These are phyloP conservation scores for Lepilemur ruficaudatus DNA, from an alignment of 2,797 vertebrate genomes.

Conservation along the genomic window DNA sequence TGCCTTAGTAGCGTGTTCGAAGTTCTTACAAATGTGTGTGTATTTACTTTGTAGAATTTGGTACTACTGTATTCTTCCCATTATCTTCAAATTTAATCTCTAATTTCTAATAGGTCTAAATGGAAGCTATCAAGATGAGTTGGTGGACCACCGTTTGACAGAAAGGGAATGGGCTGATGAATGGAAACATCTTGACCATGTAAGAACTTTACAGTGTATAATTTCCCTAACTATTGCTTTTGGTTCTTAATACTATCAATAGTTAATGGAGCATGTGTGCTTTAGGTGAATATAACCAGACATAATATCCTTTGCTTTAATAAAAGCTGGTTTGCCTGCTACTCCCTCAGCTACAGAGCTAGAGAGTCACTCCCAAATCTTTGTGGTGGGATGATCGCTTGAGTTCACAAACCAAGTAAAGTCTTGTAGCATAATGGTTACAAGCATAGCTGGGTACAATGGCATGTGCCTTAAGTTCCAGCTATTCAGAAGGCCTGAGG, in stretches of 20 bases:
- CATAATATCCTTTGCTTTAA: neutral
- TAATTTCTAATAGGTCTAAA: conserved; percentile 89
- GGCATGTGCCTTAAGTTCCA: neutral
- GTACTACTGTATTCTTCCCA: neutral
- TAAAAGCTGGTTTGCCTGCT: neutral
- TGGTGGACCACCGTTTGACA: conserved; percentile 97
- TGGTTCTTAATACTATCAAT: neutral
- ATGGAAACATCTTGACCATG: conserved; percentile 99
- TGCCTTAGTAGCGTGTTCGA: neutral
- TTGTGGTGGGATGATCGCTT: neutral
- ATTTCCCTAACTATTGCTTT: conserved; percentile 13
- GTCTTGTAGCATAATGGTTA: neutral
- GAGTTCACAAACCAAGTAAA: neutral
- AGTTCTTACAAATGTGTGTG: neutral
- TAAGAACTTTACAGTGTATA: conserved; percentile 83
- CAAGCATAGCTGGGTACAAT: neutral
- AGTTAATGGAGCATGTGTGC: neutral
- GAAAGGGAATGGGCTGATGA: conserved; percentile 99
- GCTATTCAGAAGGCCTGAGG: neutral
- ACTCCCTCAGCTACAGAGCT: neutral
- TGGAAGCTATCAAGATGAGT: conserved; percentile 96
- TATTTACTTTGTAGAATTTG: conserved; percentile 29
- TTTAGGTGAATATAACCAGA: neutral
- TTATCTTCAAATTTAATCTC: conserved; percentile 12
- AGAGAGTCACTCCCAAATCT: neutral